Base-by-base conservation (phyloP, 1,140 invertebrate species). In the Halyomorpha halys region DNA sequence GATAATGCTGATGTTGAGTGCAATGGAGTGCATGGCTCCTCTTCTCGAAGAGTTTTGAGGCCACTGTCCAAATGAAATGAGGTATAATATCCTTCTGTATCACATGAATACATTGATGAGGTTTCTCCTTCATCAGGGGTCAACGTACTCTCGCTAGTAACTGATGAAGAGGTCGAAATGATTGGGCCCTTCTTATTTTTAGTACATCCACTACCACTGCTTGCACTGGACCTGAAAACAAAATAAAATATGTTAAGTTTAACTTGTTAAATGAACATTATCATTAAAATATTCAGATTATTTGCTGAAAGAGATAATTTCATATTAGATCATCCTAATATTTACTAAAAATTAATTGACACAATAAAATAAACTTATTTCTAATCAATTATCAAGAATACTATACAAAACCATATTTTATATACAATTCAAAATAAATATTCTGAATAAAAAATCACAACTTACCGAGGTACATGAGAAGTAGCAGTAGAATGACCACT, bases 61-160 rank as follows among this genome's bases (percentile, higher is more conserved):
- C 94, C 94, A 63, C 91, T 94, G 74, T 97, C 94, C 79, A 94
- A 86, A 73, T 97, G 92, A 78, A 97, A 97, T 14, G 92, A 96
- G 0, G 94, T 97, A 74, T 96, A 97, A 74, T 97, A 97, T 14
- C 94, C 94, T 75, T 97, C 94, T 15, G 93, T 94, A 73, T 97
- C 94, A 71, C 93, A 92, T 6, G 92, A 95, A 75, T 94, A 96
- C 53, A 92, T 90, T 0, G 92, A 95, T 70, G 89, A 91, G 5
- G 87, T 92, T 75, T 94, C 92, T 45, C 89, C 86, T 71, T 95
- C 91, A 73, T 91, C 88, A 1, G 89, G 89, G 2, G 89, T 91
- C 39, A 90, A 76, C 4, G 65, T 66, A 19, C 89, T 88, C 76
- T 91, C 90, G 68, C 87, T 90, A 1, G 88, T 89, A 3, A 89